These are phyloP conservation scores for Ctenodactylus gundi DNA, from an alignment of 2,113 vertebrate genomes.

Conservation along the genomic window DNA sequence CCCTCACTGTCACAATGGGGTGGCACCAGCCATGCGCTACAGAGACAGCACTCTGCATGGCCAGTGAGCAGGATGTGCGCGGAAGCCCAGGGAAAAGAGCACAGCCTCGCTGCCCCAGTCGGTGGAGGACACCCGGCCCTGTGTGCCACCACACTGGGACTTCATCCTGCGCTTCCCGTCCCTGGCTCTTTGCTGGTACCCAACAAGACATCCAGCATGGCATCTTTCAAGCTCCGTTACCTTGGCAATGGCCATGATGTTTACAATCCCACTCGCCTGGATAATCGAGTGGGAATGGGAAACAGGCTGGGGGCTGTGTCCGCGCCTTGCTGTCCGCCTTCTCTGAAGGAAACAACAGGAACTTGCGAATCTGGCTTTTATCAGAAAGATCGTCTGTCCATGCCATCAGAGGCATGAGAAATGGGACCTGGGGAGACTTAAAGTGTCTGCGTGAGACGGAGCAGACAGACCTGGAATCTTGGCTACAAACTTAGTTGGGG, in stretches of 20 bases:
- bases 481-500: neutral
- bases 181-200: conserved; percentile 22
- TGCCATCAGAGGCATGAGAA: neutral
- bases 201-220: conserved; percentile 46
- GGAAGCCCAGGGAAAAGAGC: neutral
- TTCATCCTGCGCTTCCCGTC: neutral
- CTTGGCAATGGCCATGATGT: conserved; percentile 73
- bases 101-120: neutral
- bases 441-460: neutral
- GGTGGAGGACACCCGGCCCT: neutral
- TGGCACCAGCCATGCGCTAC: rapidly evolving
- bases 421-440: neutral
- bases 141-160: neutral
- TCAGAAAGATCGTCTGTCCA: neutral
- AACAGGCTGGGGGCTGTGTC: neutral
- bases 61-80: neutral
- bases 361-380: conserved; percentile 47
- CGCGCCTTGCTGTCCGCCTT: neutral
- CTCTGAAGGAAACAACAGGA: conserved; percentile 28
- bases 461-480: neutral
- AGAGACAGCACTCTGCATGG: neutral
- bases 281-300: conserved; percentile 54
- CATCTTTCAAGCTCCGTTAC: conserved; percentile 71
- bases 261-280: conserved; percentile 70
- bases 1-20: neutral